Conservation (phyloP, 2,113 vertebrate genomes). For the Halichoeres trimaculatus region DNA sequence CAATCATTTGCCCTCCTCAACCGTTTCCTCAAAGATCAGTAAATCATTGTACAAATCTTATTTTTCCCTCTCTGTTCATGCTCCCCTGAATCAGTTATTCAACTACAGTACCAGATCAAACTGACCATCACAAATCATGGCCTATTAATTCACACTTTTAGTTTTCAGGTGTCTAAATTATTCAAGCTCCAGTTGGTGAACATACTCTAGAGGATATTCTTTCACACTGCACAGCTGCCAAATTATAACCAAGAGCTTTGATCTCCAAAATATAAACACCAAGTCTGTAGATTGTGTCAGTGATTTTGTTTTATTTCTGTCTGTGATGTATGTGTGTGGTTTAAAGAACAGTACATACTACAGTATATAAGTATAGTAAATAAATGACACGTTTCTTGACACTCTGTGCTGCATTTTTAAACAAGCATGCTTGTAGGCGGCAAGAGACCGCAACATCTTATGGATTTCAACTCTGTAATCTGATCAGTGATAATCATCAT, state of each 20-base stretch:
- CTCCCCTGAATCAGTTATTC: too few species aligned
- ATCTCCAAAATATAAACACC: too few species aligned
- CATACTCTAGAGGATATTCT: background rate
- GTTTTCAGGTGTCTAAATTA: background rate
- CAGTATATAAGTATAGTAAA: too few species aligned
- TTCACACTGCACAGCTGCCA: background rate
- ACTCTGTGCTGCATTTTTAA: background rate
- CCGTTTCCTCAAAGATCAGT: too few species aligned
- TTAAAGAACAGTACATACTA: background rate
- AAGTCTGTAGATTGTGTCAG: background rate
- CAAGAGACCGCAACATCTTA: conserved; percentile 26
- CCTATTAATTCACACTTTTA: too few species aligned
- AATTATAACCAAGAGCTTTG: background rate
- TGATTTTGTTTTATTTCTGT: background rate
- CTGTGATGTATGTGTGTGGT: too few species aligned
- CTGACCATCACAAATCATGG: too few species aligned
- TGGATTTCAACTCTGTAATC: conserved; percentile 65
- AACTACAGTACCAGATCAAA: too few species aligned
- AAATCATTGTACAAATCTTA: too few species aligned
- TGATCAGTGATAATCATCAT: conserved; percentile 64
- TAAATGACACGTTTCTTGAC: background rate
- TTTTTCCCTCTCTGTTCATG: too few species aligned
- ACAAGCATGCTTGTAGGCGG: conserved; percentile 4
- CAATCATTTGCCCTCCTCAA: too few species aligned
- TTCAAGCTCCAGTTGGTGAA: background rate